phyloP scores from a whole-genome alignment of 2,888 invertebrate genomes.

The Sesia apiformis region DNA sequence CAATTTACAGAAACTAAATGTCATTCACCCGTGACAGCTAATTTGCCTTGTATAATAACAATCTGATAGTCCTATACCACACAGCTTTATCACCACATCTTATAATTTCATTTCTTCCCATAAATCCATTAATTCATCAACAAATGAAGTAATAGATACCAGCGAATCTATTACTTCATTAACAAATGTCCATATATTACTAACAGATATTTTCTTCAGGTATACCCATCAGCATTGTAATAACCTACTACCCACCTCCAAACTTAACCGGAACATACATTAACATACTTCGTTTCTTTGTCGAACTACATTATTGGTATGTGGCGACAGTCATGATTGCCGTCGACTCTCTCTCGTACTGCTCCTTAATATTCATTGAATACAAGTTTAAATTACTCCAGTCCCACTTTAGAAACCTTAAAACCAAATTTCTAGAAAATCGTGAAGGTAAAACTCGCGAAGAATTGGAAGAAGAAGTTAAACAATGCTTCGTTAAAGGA shows the following conservation, averaged over 20 bases:
- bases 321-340: constrained; percentile 30
- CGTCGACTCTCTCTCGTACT: constrained; percentile 30
- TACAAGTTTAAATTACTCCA: constrained; percentile 35
- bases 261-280: constrained; percentile 19
- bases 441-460: constrained; percentile 9
- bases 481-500: constrained; percentile 29
- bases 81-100: too few relatives aligned
- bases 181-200: too few relatives aligned
- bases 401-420: constrained; percentile 27
- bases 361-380: constrained; percentile 26
- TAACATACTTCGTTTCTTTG: constrained; percentile 27
- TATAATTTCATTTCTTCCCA: too few relatives aligned
- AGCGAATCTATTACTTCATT: too few relatives aligned
- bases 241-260: constrained; percentile 29
- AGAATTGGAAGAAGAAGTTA: constrained; percentile 21
- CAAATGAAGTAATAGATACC: too few relatives aligned
- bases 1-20: too few relatives aligned
- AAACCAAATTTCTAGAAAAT: constrained; percentile 17
- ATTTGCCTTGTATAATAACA: too few relatives aligned
- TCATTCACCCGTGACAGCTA: too few relatives aligned
- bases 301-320: constrained; percentile 40
- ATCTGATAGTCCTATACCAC: too few relatives aligned
- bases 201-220: constrained; percentile 17
- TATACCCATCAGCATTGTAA: constrained; percentile 33
- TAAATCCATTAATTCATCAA: too few relatives aligned